Percentiles rank a stretch among this genome's conserved stretches.
phyloP scores from a whole-genome alignment of 2,797 vertebrate species.

The Lepus townsendii region DNA sequence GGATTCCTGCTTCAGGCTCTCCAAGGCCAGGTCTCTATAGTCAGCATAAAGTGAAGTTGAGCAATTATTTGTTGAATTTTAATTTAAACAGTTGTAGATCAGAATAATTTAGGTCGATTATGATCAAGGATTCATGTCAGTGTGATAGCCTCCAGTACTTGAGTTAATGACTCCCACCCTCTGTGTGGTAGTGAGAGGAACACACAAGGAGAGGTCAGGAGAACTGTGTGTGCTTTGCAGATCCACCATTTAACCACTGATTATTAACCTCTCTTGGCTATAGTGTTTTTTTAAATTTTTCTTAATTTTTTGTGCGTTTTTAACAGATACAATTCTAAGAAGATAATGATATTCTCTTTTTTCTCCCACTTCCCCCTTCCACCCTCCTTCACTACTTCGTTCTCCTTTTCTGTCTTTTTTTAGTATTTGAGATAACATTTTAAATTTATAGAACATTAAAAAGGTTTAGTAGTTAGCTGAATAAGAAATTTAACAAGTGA shows the following conservation, averaged over 20 bases:
- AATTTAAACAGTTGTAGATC: constrained; percentile 75
- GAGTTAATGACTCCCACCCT: constrained; percentile 59
- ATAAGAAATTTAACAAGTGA: no score
- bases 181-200: not conserved
- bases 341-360: no score
- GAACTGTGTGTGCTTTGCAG: not conserved
- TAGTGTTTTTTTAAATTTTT: no score
- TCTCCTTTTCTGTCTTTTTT: no score
- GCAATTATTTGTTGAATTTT: constrained; percentile 76
- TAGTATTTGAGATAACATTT: no score
- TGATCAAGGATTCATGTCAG: constrained; percentile 70
- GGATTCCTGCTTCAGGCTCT: constrained; percentile 54
- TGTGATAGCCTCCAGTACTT: constrained; percentile 27
- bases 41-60: constrained; percentile 77
- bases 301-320: no score
- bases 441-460: no score
- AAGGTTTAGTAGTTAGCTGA: no score
- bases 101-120: constrained; percentile 75
- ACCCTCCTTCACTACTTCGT: no score
- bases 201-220: not conserved
- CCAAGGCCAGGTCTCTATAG: constrained; percentile 50
- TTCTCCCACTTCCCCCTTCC: no score
- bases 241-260: not conserved
- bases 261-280: constrained; percentile 3
- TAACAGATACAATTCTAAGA: no score